A percentile compares a stretch with the other conserved stretches of the same genome.
phyloP scores from a whole-genome alignment of 2,797 vertebrate genomes.

The Malurus leucopterus region DNA sequence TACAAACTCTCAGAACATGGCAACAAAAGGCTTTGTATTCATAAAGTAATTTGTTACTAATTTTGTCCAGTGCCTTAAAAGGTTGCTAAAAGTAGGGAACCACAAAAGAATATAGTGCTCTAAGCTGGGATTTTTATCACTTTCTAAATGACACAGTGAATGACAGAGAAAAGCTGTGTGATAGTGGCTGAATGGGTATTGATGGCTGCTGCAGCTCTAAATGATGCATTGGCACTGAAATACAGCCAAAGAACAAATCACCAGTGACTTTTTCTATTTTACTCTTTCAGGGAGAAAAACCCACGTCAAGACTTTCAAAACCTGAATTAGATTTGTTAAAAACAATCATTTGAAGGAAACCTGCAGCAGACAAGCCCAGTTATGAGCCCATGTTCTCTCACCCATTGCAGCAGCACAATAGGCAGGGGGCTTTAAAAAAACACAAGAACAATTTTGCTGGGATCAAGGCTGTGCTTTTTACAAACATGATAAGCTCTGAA shows the following conservation, averaged over 20 bases:
- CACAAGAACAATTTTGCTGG: not conserved
- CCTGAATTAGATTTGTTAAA: conserved; percentile 16
- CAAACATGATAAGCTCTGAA: not conserved
- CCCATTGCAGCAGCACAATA: not conserved
- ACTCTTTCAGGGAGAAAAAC: conserved; percentile 4
- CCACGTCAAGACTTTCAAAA: conserved; percentile 5
- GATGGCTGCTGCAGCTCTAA: conserved; percentile 56
- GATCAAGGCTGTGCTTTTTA: not conserved
- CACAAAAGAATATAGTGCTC: conserved; percentile 66
- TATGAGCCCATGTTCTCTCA: not conserved
- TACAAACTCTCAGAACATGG: conserved; percentile 37
- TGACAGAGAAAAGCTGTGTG: conserved; percentile 62
- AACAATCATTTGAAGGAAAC: conserved; percentile 23
- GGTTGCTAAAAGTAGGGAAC: conserved; percentile 59
- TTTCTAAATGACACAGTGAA: conserved; percentile 71
- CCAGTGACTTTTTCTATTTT: conserved; percentile 34
- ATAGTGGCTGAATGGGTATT: conserved; percentile 67
- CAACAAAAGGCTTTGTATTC: conserved; percentile 61
- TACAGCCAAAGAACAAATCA: conserved; percentile 57
- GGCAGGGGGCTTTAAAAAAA: not conserved
- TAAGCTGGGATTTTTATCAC: conserved; percentile 66
- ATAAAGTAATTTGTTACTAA: conserved; percentile 61
- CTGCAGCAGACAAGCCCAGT: not conserved
- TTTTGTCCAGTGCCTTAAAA: conserved; percentile 62
- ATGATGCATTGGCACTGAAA: conserved; percentile 53